Evolutionary conservation across 2,113 vertebrate genomes (phyloP).

Genomic region (Apodemus sylvaticus): DNA sequence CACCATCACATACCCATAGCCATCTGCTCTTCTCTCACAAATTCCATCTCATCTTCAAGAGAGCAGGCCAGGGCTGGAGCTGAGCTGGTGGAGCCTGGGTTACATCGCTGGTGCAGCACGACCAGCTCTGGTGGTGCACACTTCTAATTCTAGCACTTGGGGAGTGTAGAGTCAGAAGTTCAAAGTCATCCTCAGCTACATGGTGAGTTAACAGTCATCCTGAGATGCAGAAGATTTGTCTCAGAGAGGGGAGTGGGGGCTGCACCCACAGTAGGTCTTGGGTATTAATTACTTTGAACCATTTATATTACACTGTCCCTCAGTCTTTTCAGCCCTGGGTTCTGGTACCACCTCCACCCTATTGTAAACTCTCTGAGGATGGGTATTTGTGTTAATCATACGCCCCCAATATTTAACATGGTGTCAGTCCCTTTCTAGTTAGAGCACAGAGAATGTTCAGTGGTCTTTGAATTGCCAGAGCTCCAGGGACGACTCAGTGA

Average conservation of each 20-base stretch:
- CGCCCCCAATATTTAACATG: background rate
- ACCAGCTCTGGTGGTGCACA: background rate
- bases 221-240: background rate
- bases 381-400: background rate
- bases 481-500: background rate
- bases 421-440: background rate
- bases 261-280: fast-evolving
- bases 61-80: background rate
- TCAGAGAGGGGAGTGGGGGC: background rate
- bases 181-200: background rate
- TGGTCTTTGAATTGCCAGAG: constrained; percentile 17
- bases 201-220: background rate
- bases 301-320: background rate
- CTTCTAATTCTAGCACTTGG: background rate
- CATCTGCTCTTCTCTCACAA: background rate
- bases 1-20: background rate
- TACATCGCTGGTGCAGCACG: background rate
- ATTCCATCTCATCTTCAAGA: background rate
- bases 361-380: background rate
- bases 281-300: background rate
- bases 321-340: background rate
- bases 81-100: too few relatives aligned
- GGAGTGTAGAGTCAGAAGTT: background rate
- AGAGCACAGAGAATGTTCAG: background rate
- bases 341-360: background rate